Conservation (phyloP, 2,797 vertebrate genomes). For the Petrocephalus schoutedeni region DNA sequence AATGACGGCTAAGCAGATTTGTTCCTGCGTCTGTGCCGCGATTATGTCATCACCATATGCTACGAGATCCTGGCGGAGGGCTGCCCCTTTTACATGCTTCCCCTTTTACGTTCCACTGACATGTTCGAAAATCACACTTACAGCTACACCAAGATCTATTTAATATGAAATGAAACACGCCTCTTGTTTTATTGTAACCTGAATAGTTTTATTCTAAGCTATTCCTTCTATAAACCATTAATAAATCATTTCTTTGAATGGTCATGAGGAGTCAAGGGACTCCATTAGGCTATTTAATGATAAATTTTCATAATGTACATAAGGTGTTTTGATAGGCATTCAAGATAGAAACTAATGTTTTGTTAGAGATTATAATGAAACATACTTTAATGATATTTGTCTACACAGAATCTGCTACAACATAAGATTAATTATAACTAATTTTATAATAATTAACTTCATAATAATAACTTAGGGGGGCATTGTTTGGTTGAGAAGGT, state of each 20-base stretch:
- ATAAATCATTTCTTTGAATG: not conserved
- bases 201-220: not conserved
- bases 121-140: not conserved
- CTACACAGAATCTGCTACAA: not conserved
- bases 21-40: conserved; percentile 41
- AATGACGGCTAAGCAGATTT: conserved; percentile 42
- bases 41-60: conserved; percentile 50
- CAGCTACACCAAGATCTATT: not conserved
- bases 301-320: not conserved
- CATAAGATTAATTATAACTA: not conserved
- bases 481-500: no score
- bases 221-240: not conserved
- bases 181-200: not conserved
- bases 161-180: not conserved
- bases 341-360: not conserved
- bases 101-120: not conserved
- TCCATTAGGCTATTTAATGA: not conserved
- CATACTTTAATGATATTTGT: not conserved
- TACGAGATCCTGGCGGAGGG: conserved; percentile 21
- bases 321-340: not conserved
- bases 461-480: no score
- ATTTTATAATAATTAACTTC: no score
- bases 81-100: conserved; percentile 13
- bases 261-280: not conserved
- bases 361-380: not conserved